Percentiles rank a stretch among this genome's conserved stretches.
Conservation (phyloP, 2,888 invertebrate species). For the Cantharis rufa region DNA sequence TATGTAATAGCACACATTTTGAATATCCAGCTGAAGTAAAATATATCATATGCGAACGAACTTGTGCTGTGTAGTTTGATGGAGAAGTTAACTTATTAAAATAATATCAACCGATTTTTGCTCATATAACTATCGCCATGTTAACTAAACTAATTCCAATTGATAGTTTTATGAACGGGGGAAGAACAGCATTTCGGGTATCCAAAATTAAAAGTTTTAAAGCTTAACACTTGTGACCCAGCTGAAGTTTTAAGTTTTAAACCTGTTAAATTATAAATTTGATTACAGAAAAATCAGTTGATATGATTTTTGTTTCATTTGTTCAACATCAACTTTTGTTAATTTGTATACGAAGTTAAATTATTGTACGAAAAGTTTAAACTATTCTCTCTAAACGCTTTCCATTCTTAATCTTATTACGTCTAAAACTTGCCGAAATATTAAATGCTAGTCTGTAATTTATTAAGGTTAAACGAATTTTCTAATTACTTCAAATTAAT, state of each 20-base stretch:
- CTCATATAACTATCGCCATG: conserved; percentile 46
- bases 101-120: conserved; percentile 50
- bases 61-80: conserved; percentile 56
- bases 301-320: conserved; percentile 9
- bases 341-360: background rate
- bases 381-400: background rate
- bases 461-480: background rate
- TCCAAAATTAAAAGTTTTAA: conserved; percentile 23
- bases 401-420: background rate
- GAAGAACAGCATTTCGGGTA: background rate
- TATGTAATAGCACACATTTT: conserved; percentile 7
- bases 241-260: conserved; percentile 38
- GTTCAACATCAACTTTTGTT: background rate
- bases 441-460: background rate
- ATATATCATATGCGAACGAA: conserved; percentile 32
- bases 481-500: background rate
- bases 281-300: conserved; percentile 31
- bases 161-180: conserved; percentile 43
- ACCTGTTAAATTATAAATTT: conserved; percentile 17
- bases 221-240: conserved; percentile 42
- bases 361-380: background rate
- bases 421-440: background rate
- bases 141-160: background rate
- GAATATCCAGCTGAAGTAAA: conserved; percentile 49
- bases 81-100: conserved; percentile 53